phyloP scores from a whole-genome alignment of 2,888 invertebrate species.

The Phortica okadai region DNA sequence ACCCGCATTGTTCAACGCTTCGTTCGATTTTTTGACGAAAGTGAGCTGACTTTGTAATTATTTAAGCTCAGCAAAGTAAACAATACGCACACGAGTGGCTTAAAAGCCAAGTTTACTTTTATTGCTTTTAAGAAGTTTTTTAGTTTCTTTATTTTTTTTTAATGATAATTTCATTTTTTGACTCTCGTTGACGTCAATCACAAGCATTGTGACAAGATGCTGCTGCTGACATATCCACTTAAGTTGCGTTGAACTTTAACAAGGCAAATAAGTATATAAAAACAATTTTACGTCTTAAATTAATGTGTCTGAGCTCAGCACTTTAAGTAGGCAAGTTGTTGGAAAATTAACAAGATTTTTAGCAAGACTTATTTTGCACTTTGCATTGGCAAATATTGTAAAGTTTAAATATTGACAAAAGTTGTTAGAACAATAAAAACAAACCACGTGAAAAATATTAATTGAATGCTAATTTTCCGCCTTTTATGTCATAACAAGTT shows the following conservation, averaged over 20 bases:
- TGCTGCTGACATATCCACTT: too few species aligned
- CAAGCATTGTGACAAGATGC: too few species aligned
- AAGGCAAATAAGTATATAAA: background rate
- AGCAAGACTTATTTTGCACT: background rate
- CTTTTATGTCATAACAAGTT: too few species aligned
- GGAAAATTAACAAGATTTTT: background rate
- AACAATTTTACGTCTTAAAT: background rate
- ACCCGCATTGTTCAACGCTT: background rate
- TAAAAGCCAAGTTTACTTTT: too few species aligned
- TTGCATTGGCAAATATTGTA: background rate
- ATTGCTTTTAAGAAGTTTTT: too few species aligned
- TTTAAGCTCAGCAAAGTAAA: too few species aligned
- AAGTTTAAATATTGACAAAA: background rate
- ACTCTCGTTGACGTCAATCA: too few species aligned
- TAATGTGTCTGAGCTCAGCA: background rate
- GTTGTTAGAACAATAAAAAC: background rate
- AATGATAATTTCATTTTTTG: too few species aligned
- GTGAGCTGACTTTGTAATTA: background rate
- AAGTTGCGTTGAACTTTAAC: background rate
- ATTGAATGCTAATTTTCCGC: too few species aligned
- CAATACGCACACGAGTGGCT: too few species aligned
- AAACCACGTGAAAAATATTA: too few species aligned
- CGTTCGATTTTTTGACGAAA: background rate
- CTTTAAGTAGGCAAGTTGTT: background rate
- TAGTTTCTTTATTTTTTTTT: too few species aligned